Base-by-base conservation (phyloP, 2,888 invertebrate species). In the Dexiosoma caninum region DNA sequence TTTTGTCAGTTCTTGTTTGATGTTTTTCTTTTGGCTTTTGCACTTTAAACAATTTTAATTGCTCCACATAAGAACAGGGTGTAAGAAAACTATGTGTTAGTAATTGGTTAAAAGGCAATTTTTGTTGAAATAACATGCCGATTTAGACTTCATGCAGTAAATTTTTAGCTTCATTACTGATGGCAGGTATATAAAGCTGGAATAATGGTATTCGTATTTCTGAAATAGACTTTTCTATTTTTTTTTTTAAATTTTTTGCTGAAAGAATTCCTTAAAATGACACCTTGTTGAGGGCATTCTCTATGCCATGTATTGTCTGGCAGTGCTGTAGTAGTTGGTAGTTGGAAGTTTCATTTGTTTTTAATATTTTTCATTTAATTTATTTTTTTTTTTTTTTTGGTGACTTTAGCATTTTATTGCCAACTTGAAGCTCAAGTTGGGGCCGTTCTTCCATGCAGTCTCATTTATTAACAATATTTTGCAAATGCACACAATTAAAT, bases 21-120 rank as follows among this genome's bases (percentile, higher is more conserved):
- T 40, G 30, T 46, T 57, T 46, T 55, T 59, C 12, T 59, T 72
- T 40, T 6, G 44, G 16, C 27, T 76, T 69, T 66, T 53, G 7
- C 37, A 66, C 40, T 35, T 60, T 53, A 44, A 66, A 75, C 46
- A 71, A 71, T 76, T 80, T 76, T 71, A 75, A 67, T 80, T 80
- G 75, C 32, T 42, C 49, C 27, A 23, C 51, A 44, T 16, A 23
- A n/a, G 42, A 16, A 72, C 35, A 72, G 44, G 44, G 72, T 64
- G 2, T 12, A 3, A 2, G 16, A 21, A 16, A 16, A 27, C 7
- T 42, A 7, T 7, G 7, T 37, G 8, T n/a, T n/a, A n/a, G n/a
- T n/a, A n/a, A n/a, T n/a, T n/a, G n/a, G n/a, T n/a, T n/a, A n/a
- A n/a, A n/a, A n/a, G n/a, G n/a, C n/a, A n/a, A n/a, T n/a, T n/a